Conservation (phyloP, 2,113 vertebrate genomes). For the Triplophysa tibetana region DNA sequence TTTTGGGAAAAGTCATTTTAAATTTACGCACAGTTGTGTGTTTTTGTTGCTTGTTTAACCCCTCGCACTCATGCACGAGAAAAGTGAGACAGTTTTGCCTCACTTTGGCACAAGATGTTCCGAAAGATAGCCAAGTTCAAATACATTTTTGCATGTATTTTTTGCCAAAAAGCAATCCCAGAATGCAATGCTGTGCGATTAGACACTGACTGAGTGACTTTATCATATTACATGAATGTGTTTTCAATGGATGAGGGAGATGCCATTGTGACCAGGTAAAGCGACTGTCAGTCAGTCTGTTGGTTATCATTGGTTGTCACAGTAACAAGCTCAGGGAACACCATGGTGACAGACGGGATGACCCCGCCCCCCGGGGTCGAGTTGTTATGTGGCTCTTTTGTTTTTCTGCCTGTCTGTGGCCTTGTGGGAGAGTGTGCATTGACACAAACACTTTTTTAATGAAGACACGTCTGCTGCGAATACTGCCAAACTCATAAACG, state of each 20-base stretch:
- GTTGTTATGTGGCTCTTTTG: constrained; percentile 17
- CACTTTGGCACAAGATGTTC: too few relatives aligned
- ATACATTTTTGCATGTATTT: too few relatives aligned
- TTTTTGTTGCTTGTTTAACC: neutral
- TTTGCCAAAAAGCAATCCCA: too few relatives aligned
- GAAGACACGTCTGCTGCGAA: constrained; percentile 13
- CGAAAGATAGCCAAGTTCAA: too few relatives aligned
- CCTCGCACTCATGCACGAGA: constrained; percentile 15
- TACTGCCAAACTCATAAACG: neutral
- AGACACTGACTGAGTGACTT: neutral
- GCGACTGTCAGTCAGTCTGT: neutral
- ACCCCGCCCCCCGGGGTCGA: neutral
- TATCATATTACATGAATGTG: constrained; percentile 12
- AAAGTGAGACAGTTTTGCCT: too few relatives aligned
- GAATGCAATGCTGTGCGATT: too few relatives aligned
- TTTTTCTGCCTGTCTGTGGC: constrained; percentile 6
- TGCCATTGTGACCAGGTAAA: neutral
- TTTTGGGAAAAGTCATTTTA: neutral
- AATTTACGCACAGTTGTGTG: neutral
- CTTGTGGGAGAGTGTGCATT: constrained; percentile 25
- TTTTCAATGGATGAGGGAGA: neutral
- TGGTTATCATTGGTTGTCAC: constrained; percentile 14
- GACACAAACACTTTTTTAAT: constrained; percentile 39
- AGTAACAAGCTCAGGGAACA: constrained; percentile 19
- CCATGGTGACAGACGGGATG: constrained; percentile 36